A percentile compares a stretch with the other conserved stretches of the same genome.
Evolutionary conservation across 2,888 invertebrate genomes (phyloP).

Genomic region (Cephus pulcher): DNA sequence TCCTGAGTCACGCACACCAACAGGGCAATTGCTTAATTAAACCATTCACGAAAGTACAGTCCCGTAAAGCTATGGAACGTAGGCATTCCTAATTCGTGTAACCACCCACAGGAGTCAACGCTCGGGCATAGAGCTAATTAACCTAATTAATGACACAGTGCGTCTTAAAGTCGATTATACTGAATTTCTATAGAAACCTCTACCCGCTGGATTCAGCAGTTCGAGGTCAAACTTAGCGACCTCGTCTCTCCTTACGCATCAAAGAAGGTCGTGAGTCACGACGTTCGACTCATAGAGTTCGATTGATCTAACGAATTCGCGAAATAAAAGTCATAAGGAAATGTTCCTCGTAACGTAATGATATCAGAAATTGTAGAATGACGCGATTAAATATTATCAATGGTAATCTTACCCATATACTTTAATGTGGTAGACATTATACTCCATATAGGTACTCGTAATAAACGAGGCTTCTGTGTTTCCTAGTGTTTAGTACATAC

Average conservation of each 20-base stretch:
- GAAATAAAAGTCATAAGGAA: neutral
- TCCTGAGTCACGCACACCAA: constrained; percentile 4
- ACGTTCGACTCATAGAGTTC: neutral
- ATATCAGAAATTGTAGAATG: neutral
- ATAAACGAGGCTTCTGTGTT: neutral
- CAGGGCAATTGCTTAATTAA: constrained; percentile 54
- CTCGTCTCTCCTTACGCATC: neutral
- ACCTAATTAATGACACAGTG: neutral
- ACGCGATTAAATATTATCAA: neutral
- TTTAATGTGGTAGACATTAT: neutral
- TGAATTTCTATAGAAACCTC: neutral
- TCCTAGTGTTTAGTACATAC: neutral
- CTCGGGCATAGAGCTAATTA: constrained; percentile 20
- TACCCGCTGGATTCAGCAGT: neutral
- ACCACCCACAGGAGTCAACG: constrained; percentile 40
- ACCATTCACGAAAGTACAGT: constrained; percentile 35
- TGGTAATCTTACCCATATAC: neutral
- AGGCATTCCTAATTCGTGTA: constrained; percentile 55
- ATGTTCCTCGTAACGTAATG: neutral
- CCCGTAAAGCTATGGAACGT: constrained; percentile 35
- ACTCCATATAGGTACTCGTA: neutral
- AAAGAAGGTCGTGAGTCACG: neutral
- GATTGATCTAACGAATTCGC: neutral
- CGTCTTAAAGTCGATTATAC: neutral
- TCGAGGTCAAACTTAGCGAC: neutral